A percentile compares a stretch with the other conserved stretches of the same genome.
These are phyloP conservation scores for Dasysyrphus albostriatus DNA, from an alignment of 2,888 invertebrate species.

Conservation along the genomic window DNA sequence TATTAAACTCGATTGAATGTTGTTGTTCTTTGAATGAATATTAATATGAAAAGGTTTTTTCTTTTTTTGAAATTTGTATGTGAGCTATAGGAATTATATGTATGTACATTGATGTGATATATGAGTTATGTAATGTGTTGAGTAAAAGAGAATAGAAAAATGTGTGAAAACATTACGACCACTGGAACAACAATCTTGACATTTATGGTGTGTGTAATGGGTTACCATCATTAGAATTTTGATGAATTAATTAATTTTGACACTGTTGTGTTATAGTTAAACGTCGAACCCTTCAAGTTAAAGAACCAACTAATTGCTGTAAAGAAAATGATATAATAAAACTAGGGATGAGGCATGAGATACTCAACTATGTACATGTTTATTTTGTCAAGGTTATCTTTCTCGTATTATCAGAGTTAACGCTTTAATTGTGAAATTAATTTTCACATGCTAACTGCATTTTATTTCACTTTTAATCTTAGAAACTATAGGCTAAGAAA, in stretches of 20 bases:
- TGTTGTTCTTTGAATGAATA: slow-evolving; percentile 1
- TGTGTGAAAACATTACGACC: background rate
- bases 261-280: background rate
- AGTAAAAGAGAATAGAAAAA: slow-evolving; percentile 2
- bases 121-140: background rate
- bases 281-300: background rate
- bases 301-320: background rate
- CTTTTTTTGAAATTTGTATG: no score
- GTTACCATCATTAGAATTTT: background rate
- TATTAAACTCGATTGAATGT: slow-evolving; percentile 16
- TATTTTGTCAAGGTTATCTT: no score
- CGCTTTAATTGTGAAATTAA: no score
- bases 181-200: background rate
- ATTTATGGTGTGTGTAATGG: background rate
- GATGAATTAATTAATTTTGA: background rate
- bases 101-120: background rate
- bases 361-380: no score
- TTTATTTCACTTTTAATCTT: no score
- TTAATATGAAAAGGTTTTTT: background rate
- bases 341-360: no score
- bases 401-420: no score
- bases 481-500: no score
- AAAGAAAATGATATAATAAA: no score
- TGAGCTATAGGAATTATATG: no score
- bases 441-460: no score